These are phyloP conservation scores for Tenthredo notha DNA, from an alignment of 2,888 invertebrate genomes.

Conservation along the genomic window DNA sequence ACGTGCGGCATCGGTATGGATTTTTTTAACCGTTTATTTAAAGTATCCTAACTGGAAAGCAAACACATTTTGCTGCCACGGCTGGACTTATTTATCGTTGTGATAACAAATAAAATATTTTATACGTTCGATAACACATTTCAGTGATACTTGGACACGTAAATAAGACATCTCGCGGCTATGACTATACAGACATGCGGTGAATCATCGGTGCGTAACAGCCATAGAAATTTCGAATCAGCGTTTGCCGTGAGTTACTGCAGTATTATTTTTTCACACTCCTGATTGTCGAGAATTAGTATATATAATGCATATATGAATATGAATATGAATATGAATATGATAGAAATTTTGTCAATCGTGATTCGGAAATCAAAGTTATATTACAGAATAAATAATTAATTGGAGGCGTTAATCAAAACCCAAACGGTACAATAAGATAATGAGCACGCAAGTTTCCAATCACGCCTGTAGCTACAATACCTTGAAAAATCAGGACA, in stretches of 20 bases:
- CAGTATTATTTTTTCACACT: neutral
- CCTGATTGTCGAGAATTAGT: neutral
- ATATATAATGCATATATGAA: too few relatives aligned
- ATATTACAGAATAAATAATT: neutral
- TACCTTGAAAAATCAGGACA: constrained; percentile 54
- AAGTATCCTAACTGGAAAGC: constrained; percentile 19
- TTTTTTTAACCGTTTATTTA: constrained; percentile 42
- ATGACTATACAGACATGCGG: neutral
- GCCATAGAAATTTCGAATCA: constrained; percentile 12
- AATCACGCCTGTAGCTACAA: constrained; percentile 35
- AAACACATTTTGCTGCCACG: constrained; percentile 33
- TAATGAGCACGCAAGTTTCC: neutral
- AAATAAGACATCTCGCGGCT: constrained; percentile 3
- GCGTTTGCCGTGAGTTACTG: neutral
- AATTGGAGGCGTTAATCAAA: neutral
- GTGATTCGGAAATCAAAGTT: neutral
- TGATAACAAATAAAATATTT: constrained; percentile 43
- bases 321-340: too few relatives aligned
- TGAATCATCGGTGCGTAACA: neutral
- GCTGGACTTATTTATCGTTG: constrained; percentile 44
- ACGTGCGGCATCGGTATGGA: constrained; percentile 20
- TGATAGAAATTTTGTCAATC: neutral
- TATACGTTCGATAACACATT: constrained; percentile 30
- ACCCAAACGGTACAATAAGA: neutral
- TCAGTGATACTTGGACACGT: constrained; percentile 11